Conservation (phyloP, 2,113 vertebrate species). For the Myiozetetes cayanensis region DNA sequence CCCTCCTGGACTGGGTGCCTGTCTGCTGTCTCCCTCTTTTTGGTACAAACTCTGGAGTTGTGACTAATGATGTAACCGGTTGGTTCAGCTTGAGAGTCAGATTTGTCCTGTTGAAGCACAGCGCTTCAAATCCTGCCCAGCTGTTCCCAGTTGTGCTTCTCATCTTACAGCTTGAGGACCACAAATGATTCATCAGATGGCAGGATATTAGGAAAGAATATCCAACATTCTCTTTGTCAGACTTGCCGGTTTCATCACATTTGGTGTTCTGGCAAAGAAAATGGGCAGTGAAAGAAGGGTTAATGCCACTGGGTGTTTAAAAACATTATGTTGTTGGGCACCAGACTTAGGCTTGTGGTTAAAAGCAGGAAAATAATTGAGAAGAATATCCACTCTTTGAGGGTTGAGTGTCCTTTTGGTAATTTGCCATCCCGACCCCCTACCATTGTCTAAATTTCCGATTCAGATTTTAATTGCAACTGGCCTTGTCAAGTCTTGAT, state of each 20-base stretch:
- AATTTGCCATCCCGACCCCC: neutral
- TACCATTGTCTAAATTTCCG: neutral
- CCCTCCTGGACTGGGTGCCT: neutral
- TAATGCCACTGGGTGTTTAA: neutral
- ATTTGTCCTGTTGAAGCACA: neutral
- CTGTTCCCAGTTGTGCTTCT: neutral
- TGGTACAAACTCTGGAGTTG: neutral
- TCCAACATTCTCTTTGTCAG: neutral
- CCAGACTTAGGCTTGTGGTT: neutral
- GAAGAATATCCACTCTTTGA: neutral
- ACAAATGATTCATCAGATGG: neutral
- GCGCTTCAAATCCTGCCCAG: neutral
- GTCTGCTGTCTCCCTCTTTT: neutral
- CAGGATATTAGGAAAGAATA: too few relatives aligned
- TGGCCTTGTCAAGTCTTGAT: neutral
- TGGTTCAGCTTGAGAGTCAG: neutral
- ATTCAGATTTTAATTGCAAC: neutral
- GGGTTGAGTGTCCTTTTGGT: neutral
- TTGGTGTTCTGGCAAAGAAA: neutral
- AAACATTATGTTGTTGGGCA: fast-evolving
- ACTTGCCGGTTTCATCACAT: neutral
- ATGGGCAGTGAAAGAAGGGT: neutral
- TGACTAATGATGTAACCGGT: neutral
- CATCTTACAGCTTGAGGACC: neutral
- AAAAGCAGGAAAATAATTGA: neutral